These are phyloP conservation scores for Vanessa tameamea DNA, from an alignment of 1,140 invertebrate species.

Conservation along the genomic window DNA sequence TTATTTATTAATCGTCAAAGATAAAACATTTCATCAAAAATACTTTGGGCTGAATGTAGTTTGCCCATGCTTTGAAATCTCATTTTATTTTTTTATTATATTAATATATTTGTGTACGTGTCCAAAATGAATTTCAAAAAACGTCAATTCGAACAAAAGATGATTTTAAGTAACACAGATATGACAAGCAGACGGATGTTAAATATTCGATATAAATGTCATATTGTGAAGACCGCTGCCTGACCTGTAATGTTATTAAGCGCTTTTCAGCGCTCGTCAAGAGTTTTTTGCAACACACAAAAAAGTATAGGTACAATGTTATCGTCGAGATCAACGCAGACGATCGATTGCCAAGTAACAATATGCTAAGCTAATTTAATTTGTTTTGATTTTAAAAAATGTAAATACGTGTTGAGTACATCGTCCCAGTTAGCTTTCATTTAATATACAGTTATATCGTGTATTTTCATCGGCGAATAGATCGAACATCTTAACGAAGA, in stretches of 20 bases:
- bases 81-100: no score
- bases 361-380: background rate
- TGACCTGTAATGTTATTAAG: constrained; percentile 47
- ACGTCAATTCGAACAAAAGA: no score
- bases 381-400: background rate
- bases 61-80: no score
- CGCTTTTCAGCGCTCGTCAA: constrained; percentile 37
- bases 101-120: no score
- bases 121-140: no score
- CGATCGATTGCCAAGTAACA: background rate
- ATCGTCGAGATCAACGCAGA: background rate
- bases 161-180: no score
- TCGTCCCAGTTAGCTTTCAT: background rate
- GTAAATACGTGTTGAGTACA: background rate
- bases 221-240: constrained; percentile 4
- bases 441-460: background rate
- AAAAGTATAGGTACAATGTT: constrained; percentile 22
- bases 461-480: no score
- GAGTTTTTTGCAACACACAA: constrained; percentile 34
- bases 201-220: background rate
- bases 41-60: no score
- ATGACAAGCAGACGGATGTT: background rate
- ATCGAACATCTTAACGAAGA: no score
- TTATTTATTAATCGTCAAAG: no score
- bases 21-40: no score